These are phyloP conservation scores for Vulpes lagopus DNA, from an alignment of 2,113 vertebrate species.

Conservation along the genomic window DNA sequence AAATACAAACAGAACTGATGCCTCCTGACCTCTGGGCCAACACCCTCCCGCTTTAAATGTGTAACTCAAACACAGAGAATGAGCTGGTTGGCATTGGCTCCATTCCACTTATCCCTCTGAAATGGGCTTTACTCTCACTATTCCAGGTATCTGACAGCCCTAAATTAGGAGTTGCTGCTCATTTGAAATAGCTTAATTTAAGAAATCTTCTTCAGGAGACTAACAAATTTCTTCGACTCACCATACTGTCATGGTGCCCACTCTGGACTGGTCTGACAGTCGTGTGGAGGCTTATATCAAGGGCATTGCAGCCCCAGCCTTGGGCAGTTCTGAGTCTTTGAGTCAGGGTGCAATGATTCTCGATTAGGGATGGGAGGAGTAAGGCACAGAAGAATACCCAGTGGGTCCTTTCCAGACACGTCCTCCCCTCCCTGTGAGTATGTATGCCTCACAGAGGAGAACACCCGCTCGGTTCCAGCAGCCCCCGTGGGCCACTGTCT, in stretches of 20 bases:
- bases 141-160: background rate
- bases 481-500: background rate
- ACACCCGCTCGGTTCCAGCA: background rate
- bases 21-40: background rate
- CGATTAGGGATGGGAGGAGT: background rate
- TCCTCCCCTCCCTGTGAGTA: background rate
- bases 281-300: background rate
- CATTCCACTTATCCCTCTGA: background rate
- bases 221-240: background rate
- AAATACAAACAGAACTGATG: background rate
- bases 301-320: no score
- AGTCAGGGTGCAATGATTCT: background rate
- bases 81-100: background rate
- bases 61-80: background rate
- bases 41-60: background rate
- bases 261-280: no score
- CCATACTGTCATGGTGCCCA: rapidly evolving
- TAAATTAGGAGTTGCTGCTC: background rate
- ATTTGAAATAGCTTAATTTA: background rate
- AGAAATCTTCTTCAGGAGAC: background rate
- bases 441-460: background rate
- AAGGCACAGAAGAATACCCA: background rate
- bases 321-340: background rate
- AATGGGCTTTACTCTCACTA: background rate
- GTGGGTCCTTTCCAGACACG: background rate